These are phyloP conservation scores for Bombus soroeensis DNA, from an alignment of 1,140 invertebrate species.

Conservation along the genomic window DNA sequence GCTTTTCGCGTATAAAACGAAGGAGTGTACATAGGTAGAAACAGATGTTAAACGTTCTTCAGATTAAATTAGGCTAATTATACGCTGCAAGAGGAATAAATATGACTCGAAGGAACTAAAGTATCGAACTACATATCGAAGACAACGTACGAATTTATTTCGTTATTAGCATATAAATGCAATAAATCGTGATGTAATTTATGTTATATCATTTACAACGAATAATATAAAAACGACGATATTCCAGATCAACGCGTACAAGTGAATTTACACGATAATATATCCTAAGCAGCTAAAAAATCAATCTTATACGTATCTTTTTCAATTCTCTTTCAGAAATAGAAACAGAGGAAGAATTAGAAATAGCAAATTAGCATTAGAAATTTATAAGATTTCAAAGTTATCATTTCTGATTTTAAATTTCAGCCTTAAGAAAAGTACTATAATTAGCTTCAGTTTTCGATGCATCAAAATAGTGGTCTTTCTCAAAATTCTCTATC, in stretches of 20 bases:
- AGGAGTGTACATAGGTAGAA: background rate
- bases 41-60: background rate
- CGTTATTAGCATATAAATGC: background rate
- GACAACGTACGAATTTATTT: background rate
- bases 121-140: background rate
- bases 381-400: background rate
- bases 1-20: background rate
- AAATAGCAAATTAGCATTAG: background rate
- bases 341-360: too few relatives aligned
- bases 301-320: too few relatives aligned
- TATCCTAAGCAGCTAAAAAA: background rate
- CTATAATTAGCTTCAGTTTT: too few relatives aligned
- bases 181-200: background rate
- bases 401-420: too few relatives aligned
- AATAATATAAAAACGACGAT: background rate
- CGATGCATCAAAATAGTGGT: too few relatives aligned
- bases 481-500: too few relatives aligned
- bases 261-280: background rate
- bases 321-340: background rate
- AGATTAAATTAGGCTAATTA: constrained; percentile 1
- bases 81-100: background rate
- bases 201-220: too few relatives aligned
- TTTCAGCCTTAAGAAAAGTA: too few relatives aligned
- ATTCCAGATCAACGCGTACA: background rate
- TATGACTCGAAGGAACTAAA: background rate